Percentiles rank a stretch among this genome's conserved stretches.
Evolutionary conservation across 2,797 vertebrate genomes (phyloP).

Genomic region (Enteromius thamalakanensis): DNA sequence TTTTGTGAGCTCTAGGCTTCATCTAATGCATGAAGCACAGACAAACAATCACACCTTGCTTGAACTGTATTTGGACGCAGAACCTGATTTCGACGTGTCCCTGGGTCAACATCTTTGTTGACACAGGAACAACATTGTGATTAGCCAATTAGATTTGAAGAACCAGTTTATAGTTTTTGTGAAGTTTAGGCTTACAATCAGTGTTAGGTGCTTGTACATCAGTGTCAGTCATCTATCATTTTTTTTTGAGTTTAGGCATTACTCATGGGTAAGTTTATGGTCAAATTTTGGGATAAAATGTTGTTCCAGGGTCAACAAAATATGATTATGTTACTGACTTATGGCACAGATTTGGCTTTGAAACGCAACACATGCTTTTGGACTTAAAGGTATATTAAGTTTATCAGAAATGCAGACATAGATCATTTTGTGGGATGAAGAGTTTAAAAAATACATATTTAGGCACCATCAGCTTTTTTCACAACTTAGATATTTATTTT

Average conservation of each 20-base stretch:
- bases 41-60: background rate
- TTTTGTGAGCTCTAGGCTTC: constrained; percentile 4
- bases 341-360: background rate
- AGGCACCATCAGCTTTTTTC: background rate
- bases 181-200: no score
- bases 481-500: background rate
- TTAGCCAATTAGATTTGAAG: no score
- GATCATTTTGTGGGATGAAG: background rate
- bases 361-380: constrained; percentile 15
- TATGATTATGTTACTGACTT: constrained; percentile 5
- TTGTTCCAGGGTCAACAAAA: no score
- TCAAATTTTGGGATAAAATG: no score
- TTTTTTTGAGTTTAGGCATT: no score
- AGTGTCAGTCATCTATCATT: no score
- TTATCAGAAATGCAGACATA: background rate
- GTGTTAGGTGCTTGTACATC: no score
- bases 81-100: no score
- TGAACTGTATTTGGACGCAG: background rate
- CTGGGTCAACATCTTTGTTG: no score
- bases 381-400: background rate
- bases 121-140: no score
- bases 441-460: background rate
- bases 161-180: no score
- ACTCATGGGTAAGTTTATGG: no score
- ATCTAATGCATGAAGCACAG: constrained; percentile 1